A percentile compares a stretch with the other conserved stretches of the same genome.
Evolutionary conservation across 1,140 invertebrate species (phyloP).

Genomic region (Drosophila bocki): DNA sequence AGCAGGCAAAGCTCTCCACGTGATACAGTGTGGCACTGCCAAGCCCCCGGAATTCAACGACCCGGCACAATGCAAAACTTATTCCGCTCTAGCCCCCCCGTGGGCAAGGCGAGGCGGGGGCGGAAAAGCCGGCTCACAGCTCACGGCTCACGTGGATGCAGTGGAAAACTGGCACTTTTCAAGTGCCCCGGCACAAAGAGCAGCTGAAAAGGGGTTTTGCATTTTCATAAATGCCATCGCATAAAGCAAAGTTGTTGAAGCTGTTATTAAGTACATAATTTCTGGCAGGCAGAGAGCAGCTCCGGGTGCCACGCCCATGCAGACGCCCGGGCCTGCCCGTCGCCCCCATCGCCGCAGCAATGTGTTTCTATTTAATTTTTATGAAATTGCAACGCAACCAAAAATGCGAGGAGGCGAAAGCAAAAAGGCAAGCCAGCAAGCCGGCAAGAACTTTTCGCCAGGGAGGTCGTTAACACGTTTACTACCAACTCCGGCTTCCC

Average conservation of each 20-base stretch:
- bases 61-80: constrained; percentile 44
- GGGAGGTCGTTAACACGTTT: constrained; percentile 79
- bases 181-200: constrained; percentile 62
- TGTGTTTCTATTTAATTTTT: constrained; percentile 82
- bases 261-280: constrained; percentile 82
- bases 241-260: constrained; percentile 80
- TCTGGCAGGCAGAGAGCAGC: constrained; percentile 49
- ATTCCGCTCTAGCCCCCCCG: constrained; percentile 40
- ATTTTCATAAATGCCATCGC: constrained; percentile 79
- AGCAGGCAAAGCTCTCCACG: constrained; percentile 24
- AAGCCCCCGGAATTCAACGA: constrained; percentile 20
- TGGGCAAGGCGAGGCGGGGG: not conserved
- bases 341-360: constrained; percentile 16
- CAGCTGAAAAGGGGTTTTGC: constrained; percentile 63
- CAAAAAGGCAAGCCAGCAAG: constrained; percentile 56
- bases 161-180: constrained; percentile 57
- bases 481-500: constrained; percentile 13
- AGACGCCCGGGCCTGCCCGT: constrained; percentile 12
- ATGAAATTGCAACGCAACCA: constrained; percentile 78
- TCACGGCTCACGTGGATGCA: constrained; percentile 25
- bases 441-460: constrained; percentile 68
- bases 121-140: constrained; percentile 1
- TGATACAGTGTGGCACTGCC: constrained; percentile 10
- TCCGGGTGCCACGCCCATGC: constrained; percentile 42
- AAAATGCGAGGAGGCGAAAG: constrained; percentile 69